Percentiles rank a stretch among this genome's conserved stretches.
Evolutionary conservation across 2,797 vertebrate species (phyloP).

Genomic region (Syncerus caffer): DNA sequence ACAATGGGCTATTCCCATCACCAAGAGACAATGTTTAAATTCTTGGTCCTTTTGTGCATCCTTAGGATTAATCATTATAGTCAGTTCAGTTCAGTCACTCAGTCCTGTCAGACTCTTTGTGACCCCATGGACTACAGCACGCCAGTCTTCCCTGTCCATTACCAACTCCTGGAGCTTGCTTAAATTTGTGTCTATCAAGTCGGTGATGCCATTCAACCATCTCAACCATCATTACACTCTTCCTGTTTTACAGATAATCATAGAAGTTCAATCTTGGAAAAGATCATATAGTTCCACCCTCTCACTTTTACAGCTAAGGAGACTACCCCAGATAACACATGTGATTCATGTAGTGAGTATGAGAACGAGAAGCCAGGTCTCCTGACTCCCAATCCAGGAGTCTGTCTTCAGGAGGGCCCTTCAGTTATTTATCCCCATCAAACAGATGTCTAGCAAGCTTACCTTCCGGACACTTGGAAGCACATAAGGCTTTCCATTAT

Average conservation of each 20-base stretch:
- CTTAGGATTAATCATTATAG: not conserved
- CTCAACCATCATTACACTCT: not conserved
- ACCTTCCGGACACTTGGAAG: slow-evolving; percentile 96
- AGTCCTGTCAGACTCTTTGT: not conserved
- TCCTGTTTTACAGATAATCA: not conserved
- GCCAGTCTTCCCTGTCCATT: not conserved
- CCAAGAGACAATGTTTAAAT: not conserved
- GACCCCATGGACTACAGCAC: not conserved
- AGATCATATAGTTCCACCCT: not conserved
- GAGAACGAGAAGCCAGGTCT: not conserved
- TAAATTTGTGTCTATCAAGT: not conserved
- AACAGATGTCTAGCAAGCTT: slow-evolving; percentile 35
- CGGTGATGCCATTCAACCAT: not conserved
- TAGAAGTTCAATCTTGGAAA: not conserved
- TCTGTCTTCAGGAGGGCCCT: not conserved
- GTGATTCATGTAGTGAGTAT: not conserved
- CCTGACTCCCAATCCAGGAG: not conserved
- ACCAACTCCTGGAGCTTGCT: not conserved
- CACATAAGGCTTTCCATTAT: slow-evolving; percentile 95
- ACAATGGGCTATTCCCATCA: not conserved
- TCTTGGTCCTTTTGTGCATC: not conserved
- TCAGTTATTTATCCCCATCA: not conserved
- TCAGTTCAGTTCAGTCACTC: not conserved
- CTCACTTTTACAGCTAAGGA: not conserved
- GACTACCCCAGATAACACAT: not conserved